A percentile compares a stretch with the other conserved stretches of the same genome.
Evolutionary conservation across 2,113 vertebrate species (phyloP).

Genomic region (Taxidea taxus): DNA sequence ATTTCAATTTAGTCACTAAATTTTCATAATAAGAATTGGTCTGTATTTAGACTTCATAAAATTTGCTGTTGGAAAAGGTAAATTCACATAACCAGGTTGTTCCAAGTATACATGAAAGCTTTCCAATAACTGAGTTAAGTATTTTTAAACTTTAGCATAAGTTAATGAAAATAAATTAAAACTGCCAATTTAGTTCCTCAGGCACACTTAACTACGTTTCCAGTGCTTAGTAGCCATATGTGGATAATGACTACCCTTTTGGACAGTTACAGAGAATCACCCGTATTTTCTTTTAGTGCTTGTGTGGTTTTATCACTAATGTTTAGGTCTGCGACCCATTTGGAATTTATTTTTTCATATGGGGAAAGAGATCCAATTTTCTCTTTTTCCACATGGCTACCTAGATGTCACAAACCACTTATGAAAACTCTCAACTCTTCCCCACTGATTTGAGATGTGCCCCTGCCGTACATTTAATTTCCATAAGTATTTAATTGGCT

Average conservation of each 20-base stretch:
- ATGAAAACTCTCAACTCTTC: background rate
- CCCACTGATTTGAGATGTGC: background rate
- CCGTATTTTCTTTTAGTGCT: background rate
- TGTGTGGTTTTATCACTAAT: background rate
- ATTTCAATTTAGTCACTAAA: background rate
- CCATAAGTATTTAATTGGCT: background rate
- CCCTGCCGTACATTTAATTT: background rate
- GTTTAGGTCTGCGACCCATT: background rate
- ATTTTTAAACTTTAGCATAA: background rate
- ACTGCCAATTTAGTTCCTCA: background rate
- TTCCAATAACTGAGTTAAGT: background rate
- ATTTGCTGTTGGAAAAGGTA: constrained; percentile 2
- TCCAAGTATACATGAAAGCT: background rate
- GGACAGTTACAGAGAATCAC: background rate
- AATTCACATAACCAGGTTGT: background rate
- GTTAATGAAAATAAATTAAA: constrained; percentile 1
- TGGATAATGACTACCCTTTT: background rate
- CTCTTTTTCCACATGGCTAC: background rate
- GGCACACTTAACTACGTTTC: background rate
- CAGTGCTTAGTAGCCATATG: background rate
- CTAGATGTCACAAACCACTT: background rate
- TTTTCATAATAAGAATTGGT: background rate
- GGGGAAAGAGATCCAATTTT: background rate
- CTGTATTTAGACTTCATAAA: background rate
- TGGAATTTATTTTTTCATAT: background rate